A percentile compares a stretch with the other conserved stretches of the same genome.
phyloP scores from a whole-genome alignment of 30 jellyfish, hydroid and myxozoan genomes.

The Hydractinia echinata region DNA sequence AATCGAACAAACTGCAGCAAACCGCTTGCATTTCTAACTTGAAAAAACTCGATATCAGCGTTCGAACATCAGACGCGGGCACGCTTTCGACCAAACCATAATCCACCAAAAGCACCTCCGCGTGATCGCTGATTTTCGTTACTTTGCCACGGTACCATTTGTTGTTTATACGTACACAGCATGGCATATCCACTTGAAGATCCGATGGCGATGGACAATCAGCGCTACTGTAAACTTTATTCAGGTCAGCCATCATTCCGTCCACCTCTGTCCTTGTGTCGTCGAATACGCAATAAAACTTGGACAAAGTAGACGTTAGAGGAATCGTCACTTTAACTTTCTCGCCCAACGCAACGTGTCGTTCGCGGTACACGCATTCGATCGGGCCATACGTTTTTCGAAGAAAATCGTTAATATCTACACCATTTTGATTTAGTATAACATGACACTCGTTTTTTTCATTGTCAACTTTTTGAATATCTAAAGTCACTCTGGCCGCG shows the following conservation, averaged over 20 bases:
- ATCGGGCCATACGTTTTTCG: conserved; percentile 3
- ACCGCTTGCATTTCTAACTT: not conserved
- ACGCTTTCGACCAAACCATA: not conserved
- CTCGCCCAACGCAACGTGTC: not conserved
- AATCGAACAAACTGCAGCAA: not conserved
- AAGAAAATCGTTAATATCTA: not conserved
- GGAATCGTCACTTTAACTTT: conserved; percentile 6
- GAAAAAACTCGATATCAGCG: not conserved
- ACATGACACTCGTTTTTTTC: not conserved
- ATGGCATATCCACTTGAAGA: conserved; percentile 11
- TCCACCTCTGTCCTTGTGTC: not conserved
- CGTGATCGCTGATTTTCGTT: not conserved
- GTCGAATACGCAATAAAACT: conserved; percentile 10
- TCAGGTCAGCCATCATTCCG: conserved; percentile 15
- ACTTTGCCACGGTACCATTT: conserved; percentile 18
- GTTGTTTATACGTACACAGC: conserved; percentile 16
- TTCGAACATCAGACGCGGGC: not conserved
- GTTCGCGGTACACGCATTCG: not conserved
- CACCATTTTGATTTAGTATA: not conserved
- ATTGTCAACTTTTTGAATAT: not conserved
- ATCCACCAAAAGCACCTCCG: not conserved
- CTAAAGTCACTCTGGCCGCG: not conserved
- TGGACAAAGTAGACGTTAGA: not conserved
- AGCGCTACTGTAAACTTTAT: not conserved
- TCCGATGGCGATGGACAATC: not conserved